Conservation (phyloP, 2,888 invertebrate genomes). For the Gortyna flavago region DNA sequence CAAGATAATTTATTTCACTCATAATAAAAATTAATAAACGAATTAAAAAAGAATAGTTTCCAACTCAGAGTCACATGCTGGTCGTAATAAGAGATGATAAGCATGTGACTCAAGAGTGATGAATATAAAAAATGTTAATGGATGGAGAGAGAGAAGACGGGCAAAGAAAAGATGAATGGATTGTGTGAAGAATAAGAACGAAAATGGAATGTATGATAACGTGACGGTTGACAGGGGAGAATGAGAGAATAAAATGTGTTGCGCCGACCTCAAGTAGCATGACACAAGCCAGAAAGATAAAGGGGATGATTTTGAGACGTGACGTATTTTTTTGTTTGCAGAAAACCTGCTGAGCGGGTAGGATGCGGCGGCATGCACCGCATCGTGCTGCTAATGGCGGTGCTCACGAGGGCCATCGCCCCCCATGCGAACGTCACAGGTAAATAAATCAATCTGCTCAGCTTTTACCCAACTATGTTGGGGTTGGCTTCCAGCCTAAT, state of each 20-base stretch:
- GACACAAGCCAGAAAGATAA: background rate
- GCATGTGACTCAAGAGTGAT: background rate
- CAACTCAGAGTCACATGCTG: too few species aligned
- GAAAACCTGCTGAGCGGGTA: conserved; percentile 85
- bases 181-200: background rate
- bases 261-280: background rate
- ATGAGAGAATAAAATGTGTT: background rate
- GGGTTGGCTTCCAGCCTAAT: background rate
- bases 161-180: background rate
- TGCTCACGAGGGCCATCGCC: conserved; percentile 84
- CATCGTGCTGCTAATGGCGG: conserved; percentile 84
- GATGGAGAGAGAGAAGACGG: background rate
- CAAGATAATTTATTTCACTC: too few species aligned
- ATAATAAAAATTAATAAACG: too few species aligned
- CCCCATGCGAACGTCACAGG: conserved; percentile 79
- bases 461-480: background rate
- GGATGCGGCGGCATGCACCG: conserved; percentile 89
- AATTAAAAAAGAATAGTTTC: too few species aligned
- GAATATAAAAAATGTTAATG: background rate
- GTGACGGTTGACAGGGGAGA: too few species aligned
- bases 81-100: background rate
- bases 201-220: background rate
- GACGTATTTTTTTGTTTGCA: conserved; percentile 66
- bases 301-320: background rate
- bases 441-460: conserved; percentile 55